These are phyloP conservation scores for Vandiemenella viatica DNA, from an alignment of 2,888 invertebrate species.

Conservation along the genomic window DNA sequence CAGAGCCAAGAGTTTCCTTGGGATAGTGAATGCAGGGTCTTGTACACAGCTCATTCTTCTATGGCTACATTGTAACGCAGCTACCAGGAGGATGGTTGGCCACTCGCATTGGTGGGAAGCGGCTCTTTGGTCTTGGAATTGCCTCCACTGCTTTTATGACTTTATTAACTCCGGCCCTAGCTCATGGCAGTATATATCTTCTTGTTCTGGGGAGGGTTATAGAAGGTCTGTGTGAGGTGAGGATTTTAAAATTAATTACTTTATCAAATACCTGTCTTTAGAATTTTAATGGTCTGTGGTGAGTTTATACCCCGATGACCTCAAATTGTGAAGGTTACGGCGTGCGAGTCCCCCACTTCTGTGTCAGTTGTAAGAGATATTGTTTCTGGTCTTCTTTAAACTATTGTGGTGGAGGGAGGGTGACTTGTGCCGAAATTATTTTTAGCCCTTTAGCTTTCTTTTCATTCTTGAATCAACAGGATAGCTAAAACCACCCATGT, in stretches of 20 bases:
- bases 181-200: constrained; percentile 24
- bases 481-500: too few species aligned
- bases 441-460: too few species aligned
- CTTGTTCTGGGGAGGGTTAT: constrained; percentile 28
- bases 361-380: too few species aligned
- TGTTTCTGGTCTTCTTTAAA: too few species aligned
- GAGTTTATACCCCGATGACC: too few species aligned
- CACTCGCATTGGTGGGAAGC: constrained; percentile 33
- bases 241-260: not conserved
- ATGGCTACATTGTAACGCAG: constrained; percentile 32
- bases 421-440: too few species aligned
- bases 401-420: too few species aligned
- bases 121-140: constrained; percentile 28
- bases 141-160: constrained; percentile 29
- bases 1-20: constrained; percentile 26
- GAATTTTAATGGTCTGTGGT: too few species aligned
- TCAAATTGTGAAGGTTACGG: too few species aligned
- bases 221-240: constrained; percentile 34
- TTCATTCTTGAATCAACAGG: too few species aligned
- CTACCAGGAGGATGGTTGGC: constrained; percentile 34
- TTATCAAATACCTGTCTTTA: too few species aligned
- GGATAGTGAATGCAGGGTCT: constrained; percentile 27
- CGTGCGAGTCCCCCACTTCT: too few species aligned
- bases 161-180: constrained; percentile 29
- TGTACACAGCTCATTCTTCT: constrained; percentile 31